Evolutionary conservation across 2,888 invertebrate genomes (phyloP).

Genomic region (Ophion costatus): DNA sequence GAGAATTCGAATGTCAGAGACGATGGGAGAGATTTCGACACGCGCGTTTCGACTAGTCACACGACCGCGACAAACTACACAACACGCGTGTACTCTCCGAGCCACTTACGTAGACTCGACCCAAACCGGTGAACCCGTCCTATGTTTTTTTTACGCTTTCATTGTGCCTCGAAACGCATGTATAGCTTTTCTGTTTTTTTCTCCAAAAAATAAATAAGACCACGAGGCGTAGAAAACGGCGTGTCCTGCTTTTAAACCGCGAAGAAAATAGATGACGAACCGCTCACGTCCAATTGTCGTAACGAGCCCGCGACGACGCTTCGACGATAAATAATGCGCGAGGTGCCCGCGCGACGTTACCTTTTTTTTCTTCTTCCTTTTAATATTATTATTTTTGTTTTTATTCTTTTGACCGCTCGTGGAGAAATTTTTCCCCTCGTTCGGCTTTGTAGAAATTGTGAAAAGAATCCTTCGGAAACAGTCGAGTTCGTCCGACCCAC

Average conservation of each 20-base stretch:
- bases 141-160: background rate
- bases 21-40: background rate
- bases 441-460: constrained; percentile 41
- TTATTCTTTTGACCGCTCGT: constrained; percentile 26
- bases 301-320: constrained; percentile 15
- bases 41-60: background rate
- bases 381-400: constrained; percentile 35
- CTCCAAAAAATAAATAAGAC: background rate
- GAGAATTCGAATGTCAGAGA: background rate
- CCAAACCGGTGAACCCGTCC: background rate
- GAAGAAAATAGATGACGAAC: constrained; percentile 24
- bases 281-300: constrained; percentile 44
- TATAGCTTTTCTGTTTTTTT: background rate
- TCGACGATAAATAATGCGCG: constrained; percentile 53
- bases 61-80: no score
- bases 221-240: background rate
- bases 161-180: background rate
- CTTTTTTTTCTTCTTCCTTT: constrained; percentile 27
- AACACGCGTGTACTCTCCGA: background rate
- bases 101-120: background rate
- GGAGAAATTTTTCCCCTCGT: constrained; percentile 33
- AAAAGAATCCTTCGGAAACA: constrained; percentile 43
- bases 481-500: no score
- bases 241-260: background rate
- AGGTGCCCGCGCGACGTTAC: constrained; percentile 27